phyloP scores from a whole-genome alignment of 2,797 vertebrate species.

The Clarias pachynema region DNA sequence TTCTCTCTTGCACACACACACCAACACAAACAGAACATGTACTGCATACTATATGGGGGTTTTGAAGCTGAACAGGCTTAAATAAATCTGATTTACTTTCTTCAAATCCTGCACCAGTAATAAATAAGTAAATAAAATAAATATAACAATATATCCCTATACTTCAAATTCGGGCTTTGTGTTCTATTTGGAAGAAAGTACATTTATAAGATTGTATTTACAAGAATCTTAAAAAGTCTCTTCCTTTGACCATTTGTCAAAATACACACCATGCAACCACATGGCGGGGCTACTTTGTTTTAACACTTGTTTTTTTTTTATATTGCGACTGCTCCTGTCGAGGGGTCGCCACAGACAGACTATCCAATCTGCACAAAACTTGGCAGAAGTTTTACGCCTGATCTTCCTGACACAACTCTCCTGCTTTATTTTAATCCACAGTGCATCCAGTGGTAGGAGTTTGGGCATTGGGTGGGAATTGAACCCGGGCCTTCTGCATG shows the following conservation, averaged over 20 bases:
- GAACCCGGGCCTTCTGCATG: too few relatives aligned
- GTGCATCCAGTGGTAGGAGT: too few relatives aligned
- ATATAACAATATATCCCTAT: background rate
- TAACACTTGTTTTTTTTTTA: too few relatives aligned
- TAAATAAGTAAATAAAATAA: background rate
- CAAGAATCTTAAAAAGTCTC: background rate
- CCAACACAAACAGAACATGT: background rate
- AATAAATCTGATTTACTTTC: slow-evolving; percentile 6
- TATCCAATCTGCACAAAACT: too few relatives aligned
- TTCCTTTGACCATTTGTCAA: background rate
- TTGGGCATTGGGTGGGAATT: too few relatives aligned
- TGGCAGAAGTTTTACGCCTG: too few relatives aligned
- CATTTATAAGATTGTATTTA: background rate
- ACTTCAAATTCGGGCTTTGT: background rate
- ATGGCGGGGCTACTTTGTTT: background rate
- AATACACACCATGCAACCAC: background rate
- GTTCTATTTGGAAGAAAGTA: background rate
- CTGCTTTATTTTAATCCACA: too few relatives aligned
- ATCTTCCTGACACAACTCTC: too few relatives aligned
- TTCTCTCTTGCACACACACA: background rate
- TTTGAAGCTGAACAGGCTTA: slow-evolving; percentile 12
- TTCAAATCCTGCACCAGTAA: background rate
- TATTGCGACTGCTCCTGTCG: too few relatives aligned
- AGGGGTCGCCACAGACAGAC: too few relatives aligned
- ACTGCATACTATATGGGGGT: too few relatives aligned